Percentiles rank a stretch among this genome's conserved stretches.
Evolutionary conservation across 2,888 invertebrate genomes (phyloP).

Genomic region (Troilus luridus): DNA sequence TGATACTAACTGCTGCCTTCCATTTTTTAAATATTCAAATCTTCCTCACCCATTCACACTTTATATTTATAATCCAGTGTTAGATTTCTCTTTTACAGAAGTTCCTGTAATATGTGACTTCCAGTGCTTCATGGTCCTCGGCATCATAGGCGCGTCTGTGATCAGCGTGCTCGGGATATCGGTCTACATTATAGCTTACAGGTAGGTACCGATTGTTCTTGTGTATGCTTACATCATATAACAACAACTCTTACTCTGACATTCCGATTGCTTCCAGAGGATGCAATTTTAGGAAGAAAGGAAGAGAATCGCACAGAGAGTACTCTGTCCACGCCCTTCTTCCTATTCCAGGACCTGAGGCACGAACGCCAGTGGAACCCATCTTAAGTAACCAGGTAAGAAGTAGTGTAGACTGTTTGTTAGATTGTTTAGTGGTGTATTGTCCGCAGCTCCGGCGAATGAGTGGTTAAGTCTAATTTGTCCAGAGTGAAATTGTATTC

Average conservation of each 20-base stretch:
- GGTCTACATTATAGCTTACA: conserved; percentile 6
- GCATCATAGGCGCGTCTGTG: background rate
- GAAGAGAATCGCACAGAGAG: background rate
- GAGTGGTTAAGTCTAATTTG: no score
- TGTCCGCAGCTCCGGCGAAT: no score
- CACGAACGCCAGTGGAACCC: background rate
- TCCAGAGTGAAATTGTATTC: no score
- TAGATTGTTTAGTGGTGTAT: no score
- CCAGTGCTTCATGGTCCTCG: conserved; percentile 16
- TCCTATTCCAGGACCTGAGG: background rate
- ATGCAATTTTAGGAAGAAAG: conserved; percentile 52
- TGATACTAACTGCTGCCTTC: background rate
- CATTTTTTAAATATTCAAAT: background rate
- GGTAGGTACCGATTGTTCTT: background rate
- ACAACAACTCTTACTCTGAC: background rate
- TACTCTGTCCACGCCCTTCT: conserved; percentile 51
- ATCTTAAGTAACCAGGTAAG: conserved; percentile 19
- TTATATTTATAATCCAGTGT: background rate
- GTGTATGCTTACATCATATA: background rate
- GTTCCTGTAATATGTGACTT: background rate
- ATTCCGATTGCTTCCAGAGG: background rate
- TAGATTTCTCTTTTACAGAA: background rate
- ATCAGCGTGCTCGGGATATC: background rate
- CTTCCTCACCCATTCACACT: background rate
- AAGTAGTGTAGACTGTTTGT: background rate